These are phyloP conservation scores for Ciconia nigra DNA, from an alignment of 2,797 vertebrate genomes.

Conservation along the genomic window DNA sequence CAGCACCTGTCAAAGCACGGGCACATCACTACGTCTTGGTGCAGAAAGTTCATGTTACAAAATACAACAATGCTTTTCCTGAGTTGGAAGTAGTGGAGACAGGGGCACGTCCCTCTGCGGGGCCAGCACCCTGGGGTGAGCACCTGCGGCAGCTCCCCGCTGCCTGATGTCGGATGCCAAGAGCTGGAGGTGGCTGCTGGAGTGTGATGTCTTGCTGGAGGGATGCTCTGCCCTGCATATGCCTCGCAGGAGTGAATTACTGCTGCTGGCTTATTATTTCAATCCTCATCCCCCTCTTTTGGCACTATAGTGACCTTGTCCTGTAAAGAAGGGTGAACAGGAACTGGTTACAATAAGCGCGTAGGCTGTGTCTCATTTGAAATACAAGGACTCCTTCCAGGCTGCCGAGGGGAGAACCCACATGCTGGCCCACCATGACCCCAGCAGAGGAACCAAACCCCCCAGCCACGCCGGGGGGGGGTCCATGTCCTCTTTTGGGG, in stretches of 20 bases:
- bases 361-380: fast-evolving
- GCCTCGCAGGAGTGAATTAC: fast-evolving
- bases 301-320: constrained; percentile 16
- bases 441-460: neutral
- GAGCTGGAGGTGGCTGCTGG: neutral
- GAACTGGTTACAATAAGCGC: fast-evolving
- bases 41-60: neutral
- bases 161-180: fast-evolving
- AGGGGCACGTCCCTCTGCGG: fast-evolving
- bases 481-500: neutral
- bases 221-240: neutral
- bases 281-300: neutral
- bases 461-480: fast-evolving
- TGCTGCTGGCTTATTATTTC: neutral
- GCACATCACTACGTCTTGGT: neutral
- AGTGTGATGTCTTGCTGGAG: neutral
- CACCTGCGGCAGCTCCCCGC: fast-evolving
- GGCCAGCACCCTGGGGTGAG: fast-evolving
- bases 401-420: neutral
- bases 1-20: fast-evolving
- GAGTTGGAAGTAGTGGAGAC: neutral
- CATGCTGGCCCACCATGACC: fast-evolving
- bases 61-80: neutral
- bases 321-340: neutral
- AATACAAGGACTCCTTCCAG: neutral